Conservation (phyloP, 2,888 invertebrate genomes). For the Helobdella robusta region DNA sequence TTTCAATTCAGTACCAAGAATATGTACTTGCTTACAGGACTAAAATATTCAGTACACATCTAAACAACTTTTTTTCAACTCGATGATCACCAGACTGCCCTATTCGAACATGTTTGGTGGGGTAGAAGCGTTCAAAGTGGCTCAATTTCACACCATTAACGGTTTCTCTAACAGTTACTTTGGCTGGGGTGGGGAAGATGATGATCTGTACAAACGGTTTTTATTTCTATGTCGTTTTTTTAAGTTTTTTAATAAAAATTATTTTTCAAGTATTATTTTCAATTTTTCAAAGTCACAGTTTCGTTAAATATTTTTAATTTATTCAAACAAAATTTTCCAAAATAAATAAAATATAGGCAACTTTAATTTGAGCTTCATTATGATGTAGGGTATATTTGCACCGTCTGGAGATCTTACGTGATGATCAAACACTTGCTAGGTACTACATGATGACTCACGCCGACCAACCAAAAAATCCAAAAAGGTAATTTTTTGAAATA, state of each 20-base stretch:
- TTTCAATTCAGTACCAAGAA: no score
- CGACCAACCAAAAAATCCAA: slow-evolving; percentile 35
- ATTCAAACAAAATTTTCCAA: not conserved
- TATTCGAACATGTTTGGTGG: slow-evolving; percentile 31
- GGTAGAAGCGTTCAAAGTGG: slow-evolving; percentile 28
- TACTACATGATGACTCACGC: slow-evolving; percentile 39
- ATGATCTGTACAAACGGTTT: slow-evolving; percentile 30
- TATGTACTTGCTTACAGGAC: no score
- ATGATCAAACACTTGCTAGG: slow-evolving; percentile 35
- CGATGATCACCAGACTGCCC: slow-evolving; percentile 30
- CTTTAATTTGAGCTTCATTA: not conserved
- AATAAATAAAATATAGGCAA: not conserved
- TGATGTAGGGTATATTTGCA: slow-evolving; percentile 30
- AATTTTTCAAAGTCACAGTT: not conserved
- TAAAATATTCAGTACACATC: no score
- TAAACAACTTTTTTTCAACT: no score
- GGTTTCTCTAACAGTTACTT: slow-evolving; percentile 32
- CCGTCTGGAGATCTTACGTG: slow-evolving; percentile 34
- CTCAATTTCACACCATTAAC: slow-evolving; percentile 29
- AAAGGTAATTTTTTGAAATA: slow-evolving; percentile 32
- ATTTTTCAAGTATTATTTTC: not conserved
- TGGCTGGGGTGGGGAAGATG: slow-evolving; percentile 33
- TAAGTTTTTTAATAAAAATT: not conserved
- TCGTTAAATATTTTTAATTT: not conserved
- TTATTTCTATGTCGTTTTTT: not conserved